These are phyloP conservation scores for Channa argus DNA, from an alignment of 2,113 vertebrate species.

Conservation along the genomic window DNA sequence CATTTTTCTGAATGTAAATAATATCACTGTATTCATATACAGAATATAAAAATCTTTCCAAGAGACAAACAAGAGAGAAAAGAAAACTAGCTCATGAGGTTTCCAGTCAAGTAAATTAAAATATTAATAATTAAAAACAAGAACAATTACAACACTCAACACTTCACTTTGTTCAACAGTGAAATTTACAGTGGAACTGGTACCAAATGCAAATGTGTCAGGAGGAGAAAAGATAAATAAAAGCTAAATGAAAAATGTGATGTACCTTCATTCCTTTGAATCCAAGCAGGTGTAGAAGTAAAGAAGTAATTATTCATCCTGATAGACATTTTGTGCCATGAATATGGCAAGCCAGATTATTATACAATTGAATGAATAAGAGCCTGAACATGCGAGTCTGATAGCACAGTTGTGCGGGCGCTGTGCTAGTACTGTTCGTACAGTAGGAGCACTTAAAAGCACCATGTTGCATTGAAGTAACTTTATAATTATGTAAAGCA, in stretches of 20 bases:
- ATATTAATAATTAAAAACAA: conserved; percentile 78
- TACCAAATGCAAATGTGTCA: conserved; percentile 63
- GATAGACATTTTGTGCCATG: conserved; percentile 28
- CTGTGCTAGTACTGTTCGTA: conserved; percentile 24
- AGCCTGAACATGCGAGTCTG: conserved; percentile 16
- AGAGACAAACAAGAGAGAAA: conserved; percentile 56
- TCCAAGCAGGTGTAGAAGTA: conserved; percentile 39
- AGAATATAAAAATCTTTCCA: conserved; percentile 73
- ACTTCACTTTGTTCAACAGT: conserved; percentile 80
- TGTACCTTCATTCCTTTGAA: conserved; percentile 46
- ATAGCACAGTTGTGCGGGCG: conserved; percentile 32
- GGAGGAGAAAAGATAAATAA: conserved; percentile 56
- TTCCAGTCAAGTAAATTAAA: conserved; percentile 78
- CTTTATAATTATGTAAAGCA: conserved; percentile 33
- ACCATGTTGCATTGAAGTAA: conserved; percentile 50
- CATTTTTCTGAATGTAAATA: conserved; percentile 68
- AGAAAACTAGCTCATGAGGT: conserved; percentile 58
- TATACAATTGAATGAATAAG: conserved; percentile 21
- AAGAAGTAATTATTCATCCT: conserved; percentile 25
- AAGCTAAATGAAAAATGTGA: conserved; percentile 47
- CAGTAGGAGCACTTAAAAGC: conserved; percentile 45
- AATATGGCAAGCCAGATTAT: conserved; percentile 37
- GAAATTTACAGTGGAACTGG: conserved; percentile 79
- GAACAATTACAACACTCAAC: conserved; percentile 81
- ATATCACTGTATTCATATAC: conserved; percentile 70